Conservation (phyloP, 2,888 invertebrate genomes). For the Bedellia somnulentella region DNA sequence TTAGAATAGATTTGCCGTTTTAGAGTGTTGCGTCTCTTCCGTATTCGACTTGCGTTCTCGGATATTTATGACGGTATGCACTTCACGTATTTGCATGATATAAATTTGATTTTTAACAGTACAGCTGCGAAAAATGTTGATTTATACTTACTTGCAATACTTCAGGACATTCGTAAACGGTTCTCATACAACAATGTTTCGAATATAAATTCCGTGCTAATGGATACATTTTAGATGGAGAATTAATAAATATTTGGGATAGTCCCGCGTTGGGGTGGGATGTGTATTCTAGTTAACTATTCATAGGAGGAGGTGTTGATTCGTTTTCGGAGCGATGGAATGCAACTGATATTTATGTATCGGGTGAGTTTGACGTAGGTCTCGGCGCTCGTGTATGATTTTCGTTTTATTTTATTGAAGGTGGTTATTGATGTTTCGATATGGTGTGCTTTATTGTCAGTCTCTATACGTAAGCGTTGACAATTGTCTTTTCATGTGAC, state of each 20-base stretch:
- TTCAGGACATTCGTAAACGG: too few species aligned
- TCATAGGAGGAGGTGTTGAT: slow-evolving; percentile 14
- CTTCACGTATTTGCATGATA: slow-evolving; percentile 22
- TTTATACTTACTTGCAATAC: slow-evolving; percentile 1
- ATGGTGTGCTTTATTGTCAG: slow-evolving; percentile 36
- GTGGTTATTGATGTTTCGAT: slow-evolving; percentile 42
- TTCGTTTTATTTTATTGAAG: slow-evolving; percentile 54
- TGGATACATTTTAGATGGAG: too few species aligned
- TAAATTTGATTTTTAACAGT: slow-evolving; percentile 11
- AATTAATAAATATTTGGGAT: too few species aligned
- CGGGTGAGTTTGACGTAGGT: too few species aligned
- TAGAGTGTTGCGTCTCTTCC: slow-evolving; percentile 38
- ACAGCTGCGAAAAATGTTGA: slow-evolving; percentile 2
- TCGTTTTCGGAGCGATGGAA: slow-evolving; percentile 6
- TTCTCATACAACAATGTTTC: too few species aligned
- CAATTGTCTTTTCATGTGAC: too few species aligned
- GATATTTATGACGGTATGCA: slow-evolving; percentile 41
- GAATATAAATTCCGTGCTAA: too few species aligned
- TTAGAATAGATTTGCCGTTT: slow-evolving; percentile 52
- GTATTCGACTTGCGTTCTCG: slow-evolving; percentile 36
- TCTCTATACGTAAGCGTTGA: too few species aligned
- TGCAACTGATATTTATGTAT: not conserved
- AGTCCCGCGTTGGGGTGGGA: too few species aligned
- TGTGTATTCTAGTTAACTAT: slow-evolving; percentile 16
- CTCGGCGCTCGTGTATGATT: too few species aligned